phyloP scores from a whole-genome alignment of 2,113 vertebrate species.

The Heptranchias perlo region DNA sequence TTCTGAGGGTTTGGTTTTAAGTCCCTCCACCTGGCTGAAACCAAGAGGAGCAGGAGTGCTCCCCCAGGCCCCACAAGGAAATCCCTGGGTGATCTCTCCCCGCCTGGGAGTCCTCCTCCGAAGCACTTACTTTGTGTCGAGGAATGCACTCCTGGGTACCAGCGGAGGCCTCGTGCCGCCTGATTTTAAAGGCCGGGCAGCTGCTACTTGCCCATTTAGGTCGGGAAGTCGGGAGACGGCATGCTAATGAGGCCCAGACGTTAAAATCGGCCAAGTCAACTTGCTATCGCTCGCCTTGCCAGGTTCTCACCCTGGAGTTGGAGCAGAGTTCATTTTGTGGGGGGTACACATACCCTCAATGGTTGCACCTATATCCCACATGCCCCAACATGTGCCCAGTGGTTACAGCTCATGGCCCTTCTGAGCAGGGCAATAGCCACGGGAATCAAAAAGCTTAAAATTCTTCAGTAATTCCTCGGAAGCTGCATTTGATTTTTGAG shows the following conservation, averaged over 20 bases:
- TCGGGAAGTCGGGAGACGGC: not conserved
- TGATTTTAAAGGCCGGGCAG: no score
- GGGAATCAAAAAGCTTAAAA: not conserved
- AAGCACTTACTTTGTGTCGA: no score
- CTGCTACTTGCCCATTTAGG: not conserved
- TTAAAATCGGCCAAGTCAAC: not conserved
- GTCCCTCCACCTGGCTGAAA: not conserved
- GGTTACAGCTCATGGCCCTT: not conserved
- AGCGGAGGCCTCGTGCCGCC: no score
- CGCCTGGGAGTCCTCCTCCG: no score
- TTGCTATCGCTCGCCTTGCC: not conserved
- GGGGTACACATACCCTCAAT: not conserved
- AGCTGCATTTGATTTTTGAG: not conserved
- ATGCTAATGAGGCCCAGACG: not conserved
- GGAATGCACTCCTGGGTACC: no score
- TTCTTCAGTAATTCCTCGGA: not conserved
- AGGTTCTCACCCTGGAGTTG: not conserved
- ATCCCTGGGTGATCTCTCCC: no score
- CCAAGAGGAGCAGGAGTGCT: not conserved
- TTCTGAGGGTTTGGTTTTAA: not conserved
- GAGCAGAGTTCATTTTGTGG: not conserved
- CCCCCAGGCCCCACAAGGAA: not conserved
- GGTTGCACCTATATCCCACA: not conserved
- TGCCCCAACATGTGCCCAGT: not conserved
- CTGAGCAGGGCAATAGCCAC: not conserved